These are phyloP conservation scores for Mus spicilegus DNA, from an alignment of 2,113 vertebrate genomes.

Conservation along the genomic window DNA sequence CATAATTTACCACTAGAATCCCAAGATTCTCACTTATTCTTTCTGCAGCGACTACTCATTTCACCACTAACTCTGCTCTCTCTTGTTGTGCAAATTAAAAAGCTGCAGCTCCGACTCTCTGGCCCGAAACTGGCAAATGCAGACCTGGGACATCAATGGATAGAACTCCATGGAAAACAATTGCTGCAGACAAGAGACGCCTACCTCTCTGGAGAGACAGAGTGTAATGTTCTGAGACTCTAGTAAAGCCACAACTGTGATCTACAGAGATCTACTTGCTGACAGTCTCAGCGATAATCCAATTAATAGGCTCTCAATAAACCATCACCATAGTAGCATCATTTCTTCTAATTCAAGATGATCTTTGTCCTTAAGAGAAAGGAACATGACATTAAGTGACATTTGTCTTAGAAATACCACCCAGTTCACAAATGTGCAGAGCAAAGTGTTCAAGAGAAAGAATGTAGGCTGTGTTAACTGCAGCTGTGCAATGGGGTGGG, in stretches of 20 bases:
- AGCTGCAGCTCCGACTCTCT: slow-evolving; percentile 36
- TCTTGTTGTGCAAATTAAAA: slow-evolving; percentile 62
- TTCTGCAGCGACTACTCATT: slow-evolving; percentile 59
- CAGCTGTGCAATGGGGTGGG: no score
- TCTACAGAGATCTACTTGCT: background rate
- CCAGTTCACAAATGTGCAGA: background rate
- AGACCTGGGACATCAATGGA: background rate
- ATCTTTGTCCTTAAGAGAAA: background rate
- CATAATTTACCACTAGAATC: slow-evolving; percentile 61
- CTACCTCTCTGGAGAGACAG: background rate
- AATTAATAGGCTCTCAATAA: slow-evolving; percentile 59
- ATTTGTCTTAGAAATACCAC: background rate
- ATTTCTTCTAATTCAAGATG: slow-evolving; percentile 56
- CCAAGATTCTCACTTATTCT: slow-evolving; percentile 63
- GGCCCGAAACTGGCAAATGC: slow-evolving; percentile 61
- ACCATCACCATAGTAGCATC: slow-evolving; percentile 34
- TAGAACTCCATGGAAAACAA: background rate
- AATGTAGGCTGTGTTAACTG: background rate
- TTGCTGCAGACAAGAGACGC: slow-evolving; percentile 27
- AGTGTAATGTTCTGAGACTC: background rate
- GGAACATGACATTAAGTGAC: slow-evolving; percentile 31
- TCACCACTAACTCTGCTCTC: slow-evolving; percentile 53
- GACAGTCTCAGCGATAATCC: slow-evolving; percentile 35
- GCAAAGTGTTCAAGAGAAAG: background rate
- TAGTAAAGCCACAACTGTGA: background rate